Evolutionary conservation across 2,113 vertebrate genomes (phyloP), one percentile per base, ranked within the genome.

Genomic region (Gnathonemus echidnorhynchus): DNA sequence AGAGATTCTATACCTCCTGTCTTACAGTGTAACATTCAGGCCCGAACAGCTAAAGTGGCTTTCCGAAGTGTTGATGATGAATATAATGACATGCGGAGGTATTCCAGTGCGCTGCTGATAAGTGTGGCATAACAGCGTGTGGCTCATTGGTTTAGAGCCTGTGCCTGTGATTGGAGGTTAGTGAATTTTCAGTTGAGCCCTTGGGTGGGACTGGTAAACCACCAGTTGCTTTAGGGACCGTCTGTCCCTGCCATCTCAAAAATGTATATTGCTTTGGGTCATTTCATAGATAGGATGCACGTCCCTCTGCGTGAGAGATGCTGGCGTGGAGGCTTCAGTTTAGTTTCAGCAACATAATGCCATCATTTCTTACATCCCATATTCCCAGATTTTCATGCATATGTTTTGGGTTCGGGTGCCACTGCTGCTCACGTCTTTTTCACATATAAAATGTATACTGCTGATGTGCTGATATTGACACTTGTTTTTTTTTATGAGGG

Each of bases 401-500:
- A 15, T 17, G 31, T 77, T 77, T 77, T 15, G 35, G 70, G 70
- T 77, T 77, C 11, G 9, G 9, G 27, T 13, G 66, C 27, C 31
- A 31, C 3, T 74, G 66, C 66, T 4, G 9, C 6, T 58, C 21
- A 3, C 8, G 3, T 35, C 27, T 31, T 31, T 27, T 70, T 70
- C 27, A 70, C n/a, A 31, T 27, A 9, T 27, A 31, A 27, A 10
- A 31, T 46, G 6, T 58, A 58, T 58, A 8, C 21, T 24, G 56
- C 21, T 2, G 6, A 62, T n/a, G 10, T 19, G 70, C 7, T 2
- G 31, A 77, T 39, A 35, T 39, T 21, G 6, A 45, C 4, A 31
- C 27, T 92, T 39, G 46, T 93, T 91, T 90, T 62, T 93, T 91
- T 93, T 90, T 90, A 15, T 45, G 0, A 0, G 3, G 27, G 50